Conservation (phyloP, 1,140 invertebrate genomes). For the Harlomillsia oculata region DNA sequence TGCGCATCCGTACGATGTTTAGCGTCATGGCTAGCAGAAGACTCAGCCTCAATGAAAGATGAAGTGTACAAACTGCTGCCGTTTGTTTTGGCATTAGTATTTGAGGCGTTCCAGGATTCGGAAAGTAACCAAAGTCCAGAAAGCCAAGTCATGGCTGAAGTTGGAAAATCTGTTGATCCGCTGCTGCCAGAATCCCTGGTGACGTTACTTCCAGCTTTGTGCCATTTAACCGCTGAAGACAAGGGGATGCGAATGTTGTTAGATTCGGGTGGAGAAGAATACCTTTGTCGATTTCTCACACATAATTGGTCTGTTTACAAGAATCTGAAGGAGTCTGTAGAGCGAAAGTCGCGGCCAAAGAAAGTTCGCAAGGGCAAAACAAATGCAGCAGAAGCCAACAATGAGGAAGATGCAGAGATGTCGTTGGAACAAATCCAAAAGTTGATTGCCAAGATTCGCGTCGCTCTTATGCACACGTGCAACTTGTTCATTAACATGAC, state of each 20-base stretch:
- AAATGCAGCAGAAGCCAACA: background rate
- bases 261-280: constrained; percentile 60
- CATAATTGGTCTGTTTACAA: constrained; percentile 81
- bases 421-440: constrained; percentile 27
- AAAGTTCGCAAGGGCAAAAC: constrained; percentile 22
- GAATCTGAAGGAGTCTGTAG: constrained; percentile 40
- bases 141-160: constrained; percentile 38
- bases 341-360: constrained; percentile 26
- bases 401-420: constrained; percentile 6
- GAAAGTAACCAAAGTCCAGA: constrained; percentile 31
- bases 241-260: constrained; percentile 69
- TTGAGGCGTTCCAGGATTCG: constrained; percentile 61
- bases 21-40: constrained; percentile 79
- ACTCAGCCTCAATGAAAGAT: constrained; percentile 75
- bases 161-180: constrained; percentile 47
- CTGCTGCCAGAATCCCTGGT: constrained; percentile 63
- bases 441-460: constrained; percentile 40
- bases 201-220: constrained; percentile 72
- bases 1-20: constrained; percentile 72
- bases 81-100: constrained; percentile 63
- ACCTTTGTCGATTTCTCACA: constrained; percentile 64
- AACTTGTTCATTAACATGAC: constrained; percentile 88
- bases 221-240: constrained; percentile 82
- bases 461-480: constrained; percentile 74
- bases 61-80: constrained; percentile 69